phyloP scores from a whole-genome alignment of 2,797 vertebrate genomes.

The Ceryle rudis region DNA sequence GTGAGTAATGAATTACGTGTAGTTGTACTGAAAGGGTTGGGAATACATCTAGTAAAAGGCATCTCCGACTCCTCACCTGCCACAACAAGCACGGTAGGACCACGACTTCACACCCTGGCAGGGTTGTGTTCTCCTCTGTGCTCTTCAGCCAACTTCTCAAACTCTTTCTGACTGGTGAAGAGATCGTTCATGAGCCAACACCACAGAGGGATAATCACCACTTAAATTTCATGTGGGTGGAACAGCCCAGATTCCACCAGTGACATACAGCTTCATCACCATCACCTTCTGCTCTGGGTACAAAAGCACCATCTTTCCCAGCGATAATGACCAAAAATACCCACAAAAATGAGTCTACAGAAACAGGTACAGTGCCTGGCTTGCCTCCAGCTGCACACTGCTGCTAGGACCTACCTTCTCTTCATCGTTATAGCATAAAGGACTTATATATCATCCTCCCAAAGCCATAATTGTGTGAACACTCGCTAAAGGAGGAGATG shows the following conservation, averaged over 20 bases:
- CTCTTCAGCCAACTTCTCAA: background rate
- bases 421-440: constrained; percentile 13
- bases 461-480: background rate
- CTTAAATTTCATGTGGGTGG: background rate
- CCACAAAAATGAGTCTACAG: background rate
- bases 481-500: background rate
- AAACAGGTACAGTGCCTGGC: background rate
- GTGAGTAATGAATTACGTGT: constrained; percentile 73
- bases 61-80: background rate
- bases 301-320: background rate
- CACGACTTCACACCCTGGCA: background rate
- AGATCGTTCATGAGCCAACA: background rate
- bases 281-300: background rate
- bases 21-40: constrained; percentile 48
- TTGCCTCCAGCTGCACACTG: background rate
- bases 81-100: background rate
- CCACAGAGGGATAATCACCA: background rate
- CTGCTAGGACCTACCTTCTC: background rate
- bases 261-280: background rate
- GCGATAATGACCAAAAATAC: constrained; percentile 10
- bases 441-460: background rate
- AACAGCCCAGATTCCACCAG: background rate
- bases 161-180: background rate
- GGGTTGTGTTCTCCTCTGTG: background rate
- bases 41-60: constrained; percentile 48